Evolutionary conservation across 2,888 invertebrate genomes (phyloP).

Genomic region (Globia sparganii): DNA sequence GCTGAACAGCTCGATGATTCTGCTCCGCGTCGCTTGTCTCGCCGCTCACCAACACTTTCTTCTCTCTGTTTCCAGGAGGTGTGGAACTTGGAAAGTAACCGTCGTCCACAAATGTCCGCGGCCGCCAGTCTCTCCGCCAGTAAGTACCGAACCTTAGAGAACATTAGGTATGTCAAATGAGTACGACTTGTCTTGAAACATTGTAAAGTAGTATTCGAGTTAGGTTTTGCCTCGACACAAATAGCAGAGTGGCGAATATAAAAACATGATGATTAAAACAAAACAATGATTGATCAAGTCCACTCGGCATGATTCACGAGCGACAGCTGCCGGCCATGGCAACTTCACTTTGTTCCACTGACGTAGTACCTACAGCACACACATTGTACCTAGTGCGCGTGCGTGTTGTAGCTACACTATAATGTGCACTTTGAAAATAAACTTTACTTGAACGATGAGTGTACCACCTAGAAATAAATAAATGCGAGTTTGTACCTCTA

Average conservation of each 20-base stretch:
- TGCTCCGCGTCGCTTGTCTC: background rate
- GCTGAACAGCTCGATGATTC: background rate
- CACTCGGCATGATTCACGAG: constrained; percentile 44
- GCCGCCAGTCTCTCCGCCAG: constrained; percentile 93
- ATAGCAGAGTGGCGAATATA: constrained; percentile 22
- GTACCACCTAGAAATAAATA: constrained; percentile 12
- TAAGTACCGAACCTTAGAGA: constrained; percentile 87
- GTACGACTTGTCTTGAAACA: background rate
- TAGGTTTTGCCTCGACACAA: constrained; percentile 10
- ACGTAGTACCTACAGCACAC: constrained; percentile 7
- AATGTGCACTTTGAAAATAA: constrained; percentile 27
- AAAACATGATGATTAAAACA: constrained; percentile 45
- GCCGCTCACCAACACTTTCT: background rate
- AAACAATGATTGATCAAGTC: constrained; percentile 54
- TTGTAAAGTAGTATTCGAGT: background rate
- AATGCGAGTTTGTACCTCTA: constrained; percentile 5
- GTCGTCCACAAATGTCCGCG: constrained; percentile 91
- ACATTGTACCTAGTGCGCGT: constrained; percentile 7
- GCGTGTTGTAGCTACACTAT: constrained; percentile 23
- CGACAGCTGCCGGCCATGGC: constrained; percentile 35
- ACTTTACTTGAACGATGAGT: constrained; percentile 25
- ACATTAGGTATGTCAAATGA: background rate
- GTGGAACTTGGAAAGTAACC: constrained; percentile 82
- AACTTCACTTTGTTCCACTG: constrained; percentile 11
- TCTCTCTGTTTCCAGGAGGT: constrained; percentile 79